These are phyloP conservation scores for Acleris cristana DNA, from an alignment of 2,888 invertebrate species.

Conservation along the genomic window DNA sequence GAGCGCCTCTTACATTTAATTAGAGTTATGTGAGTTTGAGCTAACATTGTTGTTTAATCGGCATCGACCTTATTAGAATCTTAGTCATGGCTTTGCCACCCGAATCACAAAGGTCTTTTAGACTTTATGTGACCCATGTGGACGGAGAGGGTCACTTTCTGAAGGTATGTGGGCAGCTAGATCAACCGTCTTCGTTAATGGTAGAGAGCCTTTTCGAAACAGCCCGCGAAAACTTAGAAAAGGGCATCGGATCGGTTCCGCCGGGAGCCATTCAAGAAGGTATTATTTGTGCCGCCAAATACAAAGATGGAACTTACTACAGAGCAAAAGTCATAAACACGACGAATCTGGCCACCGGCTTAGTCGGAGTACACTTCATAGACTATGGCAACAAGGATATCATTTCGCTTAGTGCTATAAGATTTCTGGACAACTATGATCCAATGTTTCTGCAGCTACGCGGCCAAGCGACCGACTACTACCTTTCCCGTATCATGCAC, in stretches of 20 bases:
- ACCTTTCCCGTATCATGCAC: conserved; percentile 83
- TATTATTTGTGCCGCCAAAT: conserved; percentile 86
- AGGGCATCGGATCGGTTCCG: conserved; percentile 74
- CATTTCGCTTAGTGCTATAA: conserved; percentile 83
- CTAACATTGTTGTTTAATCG: conserved; percentile 39
- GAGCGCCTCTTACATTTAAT: conserved; percentile 47
- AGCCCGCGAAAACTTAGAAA: conserved; percentile 70
- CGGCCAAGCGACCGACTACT: conserved; percentile 85
- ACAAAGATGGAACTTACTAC: conserved; percentile 86
- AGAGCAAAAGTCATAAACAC: conserved; percentile 84
- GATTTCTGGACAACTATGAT: conserved; percentile 81
- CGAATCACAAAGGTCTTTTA: conserved; percentile 67
- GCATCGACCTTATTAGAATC: conserved; percentile 40
- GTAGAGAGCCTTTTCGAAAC: conserved; percentile 80
- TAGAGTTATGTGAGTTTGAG: conserved; percentile 60
- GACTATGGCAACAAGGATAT: conserved; percentile 87
- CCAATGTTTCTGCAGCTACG: conserved; percentile 77
- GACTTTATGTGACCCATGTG: conserved; percentile 86
- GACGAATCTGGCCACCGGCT: conserved; percentile 72
- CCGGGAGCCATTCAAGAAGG: conserved; percentile 79
- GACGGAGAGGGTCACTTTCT: conserved; percentile 88
- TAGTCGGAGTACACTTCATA: conserved; percentile 86
- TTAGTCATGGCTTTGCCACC: conserved; percentile 64
- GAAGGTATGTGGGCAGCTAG: conserved; percentile 88
- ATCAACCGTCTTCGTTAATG: conserved; percentile 81